Evolutionary conservation across 2,888 invertebrate species (phyloP).

Genomic region (Frankliniella intonsa): DNA sequence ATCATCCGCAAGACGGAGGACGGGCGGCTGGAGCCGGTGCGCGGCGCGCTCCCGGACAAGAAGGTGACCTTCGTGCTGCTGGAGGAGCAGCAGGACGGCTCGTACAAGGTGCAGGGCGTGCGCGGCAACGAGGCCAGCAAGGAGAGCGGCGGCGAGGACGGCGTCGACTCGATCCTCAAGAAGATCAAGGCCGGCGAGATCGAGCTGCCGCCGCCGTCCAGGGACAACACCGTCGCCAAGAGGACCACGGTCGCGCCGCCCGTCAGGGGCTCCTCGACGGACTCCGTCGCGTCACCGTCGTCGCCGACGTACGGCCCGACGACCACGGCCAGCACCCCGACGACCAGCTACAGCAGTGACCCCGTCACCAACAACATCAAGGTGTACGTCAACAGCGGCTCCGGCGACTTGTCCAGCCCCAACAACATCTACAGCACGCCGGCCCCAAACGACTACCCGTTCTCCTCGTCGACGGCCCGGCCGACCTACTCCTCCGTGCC

Average conservation of each 20-base stretch:
- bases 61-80: slow-evolving; percentile 82
- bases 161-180: slow-evolving; percentile 72
- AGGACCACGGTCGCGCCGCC: slow-evolving; percentile 1
- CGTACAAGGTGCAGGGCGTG: slow-evolving; percentile 78
- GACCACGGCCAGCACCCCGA: background rate
- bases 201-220: slow-evolving; percentile 62
- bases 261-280: slow-evolving; percentile 34
- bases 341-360: background rate
- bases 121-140: slow-evolving; percentile 69
- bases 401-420: slow-evolving; percentile 26
- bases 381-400: slow-evolving; percentile 36
- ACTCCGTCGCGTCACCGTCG: slow-evolving; percentile 38
- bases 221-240: background rate
- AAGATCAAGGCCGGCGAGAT: slow-evolving; percentile 77
- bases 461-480: background rate
- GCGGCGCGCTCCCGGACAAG: slow-evolving; percentile 61
- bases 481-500: background rate
- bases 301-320: slow-evolving; percentile 8
- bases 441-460: slow-evolving; percentile 14
- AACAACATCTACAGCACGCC: slow-evolving; percentile 27
- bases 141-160: slow-evolving; percentile 58
- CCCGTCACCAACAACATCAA: background rate
- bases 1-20: slow-evolving; percentile 69
- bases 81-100: slow-evolving; percentile 80
- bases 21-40: slow-evolving; percentile 66